Evolutionary conservation across 2,113 vertebrate species (phyloP).

Genomic region (Varanus salvator): DNA sequence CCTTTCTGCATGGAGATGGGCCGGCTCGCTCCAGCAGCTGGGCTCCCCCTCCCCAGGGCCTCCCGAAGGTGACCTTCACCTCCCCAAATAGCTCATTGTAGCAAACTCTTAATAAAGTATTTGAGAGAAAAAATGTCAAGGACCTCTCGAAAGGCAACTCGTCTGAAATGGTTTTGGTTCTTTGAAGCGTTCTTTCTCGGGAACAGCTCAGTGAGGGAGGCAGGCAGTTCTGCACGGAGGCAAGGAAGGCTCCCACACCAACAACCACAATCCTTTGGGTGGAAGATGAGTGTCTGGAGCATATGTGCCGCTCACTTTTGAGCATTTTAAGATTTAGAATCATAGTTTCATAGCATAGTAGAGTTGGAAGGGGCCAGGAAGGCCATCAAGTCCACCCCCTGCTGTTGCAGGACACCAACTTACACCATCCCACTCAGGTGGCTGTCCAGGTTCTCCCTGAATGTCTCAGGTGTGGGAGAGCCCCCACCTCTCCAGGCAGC

Average conservation of each 20-base stretch:
- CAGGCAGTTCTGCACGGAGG: neutral
- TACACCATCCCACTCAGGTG: no score
- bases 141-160: neutral
- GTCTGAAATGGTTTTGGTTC: neutral
- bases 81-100: constrained; percentile 1
- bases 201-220: neutral
- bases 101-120: neutral
- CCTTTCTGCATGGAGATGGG: neutral
- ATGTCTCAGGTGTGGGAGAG: no score
- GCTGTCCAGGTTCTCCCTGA: no score
- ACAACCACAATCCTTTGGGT: neutral
- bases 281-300: neutral
- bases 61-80: neutral
- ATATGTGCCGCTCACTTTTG: neutral
- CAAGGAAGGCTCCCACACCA: neutral
- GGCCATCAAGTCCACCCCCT: no score
- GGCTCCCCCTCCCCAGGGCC: neutral
- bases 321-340: no score
- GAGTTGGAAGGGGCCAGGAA: no score
- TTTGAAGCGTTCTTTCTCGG: neutral
- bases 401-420: no score
- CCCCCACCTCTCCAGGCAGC: no score
- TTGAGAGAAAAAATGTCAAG: neutral
- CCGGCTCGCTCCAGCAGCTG: neutral
- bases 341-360: no score